These are phyloP conservation scores for Myocastor coypus DNA, from an alignment of 2,113 vertebrate species.

Conservation along the genomic window DNA sequence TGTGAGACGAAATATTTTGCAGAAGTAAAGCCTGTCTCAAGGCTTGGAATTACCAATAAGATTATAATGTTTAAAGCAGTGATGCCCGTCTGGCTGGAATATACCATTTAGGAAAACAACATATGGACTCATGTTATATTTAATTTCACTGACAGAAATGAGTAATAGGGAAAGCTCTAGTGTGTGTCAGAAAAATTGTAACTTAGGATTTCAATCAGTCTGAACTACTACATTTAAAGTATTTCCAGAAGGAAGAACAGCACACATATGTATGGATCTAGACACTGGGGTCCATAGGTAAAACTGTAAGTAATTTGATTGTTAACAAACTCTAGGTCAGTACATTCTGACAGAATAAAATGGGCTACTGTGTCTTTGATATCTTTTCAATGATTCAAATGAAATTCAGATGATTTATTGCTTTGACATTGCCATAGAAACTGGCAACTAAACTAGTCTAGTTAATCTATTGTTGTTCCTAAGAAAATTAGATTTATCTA, in stretches of 20 bases:
- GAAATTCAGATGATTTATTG: background rate
- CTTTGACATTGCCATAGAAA: background rate
- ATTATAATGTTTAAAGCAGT: constrained; percentile 46
- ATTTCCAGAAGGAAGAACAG: constrained; percentile 58
- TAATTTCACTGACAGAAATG: constrained; percentile 62
- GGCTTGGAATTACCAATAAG: constrained; percentile 54
- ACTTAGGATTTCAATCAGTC: constrained; percentile 68
- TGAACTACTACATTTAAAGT: constrained; percentile 67
- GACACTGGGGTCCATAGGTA: background rate
- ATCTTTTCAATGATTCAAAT: background rate
- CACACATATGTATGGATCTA: constrained; percentile 11
- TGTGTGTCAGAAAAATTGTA: constrained; percentile 54
- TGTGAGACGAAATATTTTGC: background rate
- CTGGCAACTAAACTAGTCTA: background rate
- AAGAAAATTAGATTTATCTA: background rate
- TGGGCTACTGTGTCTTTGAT: background rate
- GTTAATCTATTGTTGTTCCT: background rate
- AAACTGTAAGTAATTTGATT: constrained; percentile 53
- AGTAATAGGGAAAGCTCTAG: constrained; percentile 68
- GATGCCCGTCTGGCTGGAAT: constrained; percentile 63
- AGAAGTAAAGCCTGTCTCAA: background rate
- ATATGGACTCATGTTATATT: constrained; percentile 77
- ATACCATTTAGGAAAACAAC: constrained; percentile 73
- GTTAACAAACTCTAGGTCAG: background rate
- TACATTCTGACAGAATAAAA: constrained; percentile 28